These are phyloP conservation scores for Phodopus roborovskii DNA, from an alignment of 2,113 vertebrate species.

Conservation along the genomic window DNA sequence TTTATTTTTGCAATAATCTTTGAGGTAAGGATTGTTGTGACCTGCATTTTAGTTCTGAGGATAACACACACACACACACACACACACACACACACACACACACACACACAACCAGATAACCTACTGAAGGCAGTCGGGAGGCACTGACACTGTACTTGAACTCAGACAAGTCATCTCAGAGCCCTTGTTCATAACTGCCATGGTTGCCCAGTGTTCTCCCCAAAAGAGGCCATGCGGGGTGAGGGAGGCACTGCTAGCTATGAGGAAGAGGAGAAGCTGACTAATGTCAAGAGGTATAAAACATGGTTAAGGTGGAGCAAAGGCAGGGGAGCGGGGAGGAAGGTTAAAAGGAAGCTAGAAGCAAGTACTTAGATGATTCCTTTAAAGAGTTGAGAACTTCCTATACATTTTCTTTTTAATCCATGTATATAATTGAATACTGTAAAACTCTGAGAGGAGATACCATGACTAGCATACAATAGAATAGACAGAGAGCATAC, in stretches of 20 bases:
- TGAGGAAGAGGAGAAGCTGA: not conserved
- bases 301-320: not conserved
- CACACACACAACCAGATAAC: no score
- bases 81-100: no score
- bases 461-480: not conserved
- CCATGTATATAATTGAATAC: not conserved
- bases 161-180: no score
- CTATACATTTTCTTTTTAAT: not conserved
- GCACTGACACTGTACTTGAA: no score
- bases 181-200: not conserved
- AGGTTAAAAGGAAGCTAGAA: not conserved
- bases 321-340: not conserved
- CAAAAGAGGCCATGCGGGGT: no score
- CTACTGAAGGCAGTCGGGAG: accelerated
- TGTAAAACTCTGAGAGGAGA: not conserved
- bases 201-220: not conserved
- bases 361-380: not conserved
- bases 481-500: not conserved
- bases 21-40: not conserved
- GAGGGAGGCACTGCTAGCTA: not conserved
- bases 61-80: not conserved
- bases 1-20: not conserved
- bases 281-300: not conserved
- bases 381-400: not conserved
- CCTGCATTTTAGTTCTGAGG: not conserved